A percentile compares a stretch with the other conserved stretches of the same genome.
phyloP scores from a whole-genome alignment of 2,888 invertebrate genomes.

The Pandemis cinnamomeana region DNA sequence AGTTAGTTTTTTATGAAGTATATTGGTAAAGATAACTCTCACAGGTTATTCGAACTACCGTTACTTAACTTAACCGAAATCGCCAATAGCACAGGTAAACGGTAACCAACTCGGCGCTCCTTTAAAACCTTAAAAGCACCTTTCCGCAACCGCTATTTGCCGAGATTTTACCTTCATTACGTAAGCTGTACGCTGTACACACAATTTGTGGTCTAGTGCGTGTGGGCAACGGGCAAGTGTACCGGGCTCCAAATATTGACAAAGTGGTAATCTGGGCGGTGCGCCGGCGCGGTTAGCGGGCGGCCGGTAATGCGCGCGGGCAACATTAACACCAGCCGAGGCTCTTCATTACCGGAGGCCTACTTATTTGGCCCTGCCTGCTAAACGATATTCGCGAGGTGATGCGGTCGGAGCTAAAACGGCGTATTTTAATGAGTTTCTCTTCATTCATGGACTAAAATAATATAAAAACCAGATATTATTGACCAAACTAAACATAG shows the following conservation, averaged over 20 bases:
- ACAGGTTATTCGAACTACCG: not conserved
- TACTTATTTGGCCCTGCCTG: constrained; percentile 63
- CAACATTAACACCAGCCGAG: constrained; percentile 63
- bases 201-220: constrained; percentile 40
- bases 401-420: constrained; percentile 17
- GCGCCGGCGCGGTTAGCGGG: constrained; percentile 70
- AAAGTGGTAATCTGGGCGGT: constrained; percentile 77
- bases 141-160: constrained; percentile 33
- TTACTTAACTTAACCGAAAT: constrained; percentile 2
- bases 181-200: constrained; percentile 32
- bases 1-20: too few species aligned
- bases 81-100: constrained; percentile 22
- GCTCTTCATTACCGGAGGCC: constrained; percentile 75
- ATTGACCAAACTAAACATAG: too few species aligned
- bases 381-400: constrained; percentile 75
- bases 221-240: constrained; percentile 45
- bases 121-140: constrained; percentile 26
- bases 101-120: constrained; percentile 15
- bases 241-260: constrained; percentile 75
- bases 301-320: constrained; percentile 70
- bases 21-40: too few species aligned
- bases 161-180: constrained; percentile 39
- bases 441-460: not conserved
- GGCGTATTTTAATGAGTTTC: not conserved
- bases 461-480: too few species aligned